These are phyloP conservation scores for Hydropsyche betteni DNA, from an alignment of 2,888 invertebrate genomes.

Conservation along the genomic window DNA sequence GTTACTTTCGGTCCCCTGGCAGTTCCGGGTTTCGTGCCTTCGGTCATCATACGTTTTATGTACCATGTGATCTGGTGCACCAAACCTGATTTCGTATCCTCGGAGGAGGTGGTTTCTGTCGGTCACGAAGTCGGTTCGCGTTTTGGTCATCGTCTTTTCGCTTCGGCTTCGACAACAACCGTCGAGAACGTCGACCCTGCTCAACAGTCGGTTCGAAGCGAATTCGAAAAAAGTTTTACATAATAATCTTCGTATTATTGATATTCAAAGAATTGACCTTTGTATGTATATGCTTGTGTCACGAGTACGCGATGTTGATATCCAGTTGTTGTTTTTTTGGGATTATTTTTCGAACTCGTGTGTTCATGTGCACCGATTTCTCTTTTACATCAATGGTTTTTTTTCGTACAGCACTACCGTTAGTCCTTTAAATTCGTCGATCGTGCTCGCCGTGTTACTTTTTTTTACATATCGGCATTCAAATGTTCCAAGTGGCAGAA, in stretches of 20 bases:
- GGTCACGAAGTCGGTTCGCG: slow-evolving; percentile 32
- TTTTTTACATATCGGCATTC: not conserved
- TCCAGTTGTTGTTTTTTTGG: no score
- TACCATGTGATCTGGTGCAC: not conserved
- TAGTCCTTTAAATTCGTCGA: slow-evolving; percentile 10
- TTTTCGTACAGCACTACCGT: not conserved
- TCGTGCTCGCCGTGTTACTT: not conserved
- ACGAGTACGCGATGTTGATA: no score
- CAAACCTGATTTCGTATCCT: slow-evolving; percentile 34
- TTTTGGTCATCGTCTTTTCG: slow-evolving; percentile 10
- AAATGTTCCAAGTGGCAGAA: slow-evolving; percentile 22
- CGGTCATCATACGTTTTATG: no score
- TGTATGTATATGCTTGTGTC: no score
- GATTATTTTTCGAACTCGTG: no score
- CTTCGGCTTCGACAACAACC: no score
- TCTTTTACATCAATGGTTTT: not conserved
- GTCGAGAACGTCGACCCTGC: slow-evolving; percentile 35
- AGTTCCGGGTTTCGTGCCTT: slow-evolving; percentile 22
- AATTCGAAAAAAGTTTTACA: no score
- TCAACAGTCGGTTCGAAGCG: no score
- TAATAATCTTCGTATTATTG: no score
- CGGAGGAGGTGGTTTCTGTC: slow-evolving; percentile 14
- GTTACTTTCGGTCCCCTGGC: not conserved
- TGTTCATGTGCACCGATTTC: no score
- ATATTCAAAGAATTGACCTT: no score